Base-by-base conservation (phyloP, 2,888 invertebrate genomes). In the Lasioglossum figueresi region DNA sequence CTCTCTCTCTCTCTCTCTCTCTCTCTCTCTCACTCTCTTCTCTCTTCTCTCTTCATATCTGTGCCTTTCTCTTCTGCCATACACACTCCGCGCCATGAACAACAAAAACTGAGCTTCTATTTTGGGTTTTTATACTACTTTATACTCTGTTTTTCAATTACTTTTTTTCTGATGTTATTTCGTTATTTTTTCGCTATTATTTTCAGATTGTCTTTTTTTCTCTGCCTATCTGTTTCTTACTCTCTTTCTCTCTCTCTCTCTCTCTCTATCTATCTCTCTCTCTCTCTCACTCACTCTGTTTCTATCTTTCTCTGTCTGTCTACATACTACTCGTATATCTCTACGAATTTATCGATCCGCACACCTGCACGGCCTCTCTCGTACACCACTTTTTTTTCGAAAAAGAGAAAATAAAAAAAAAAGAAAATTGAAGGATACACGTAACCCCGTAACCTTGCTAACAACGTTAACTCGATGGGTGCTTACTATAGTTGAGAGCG, bases 341-440 rank as follows among this genome's bases (percentile, higher is more conserved):
- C 45, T 73, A 63, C 71, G 76, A 70, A 73, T 66, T 77, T 70
- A 66, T 82, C 86, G 75, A 79, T 79, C 68, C 70, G 52, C 40
- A 89, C 56, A 91, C 93, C 92, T 91, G 93, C 93, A 93, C 92
- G 93, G 93, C 93, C 93, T 92, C 81, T 90, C 71, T 81, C 37
- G 37, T 68, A 68, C 37, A 89, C 88, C 86, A 63, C 31, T 27
- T 63, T 75, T 59, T 77, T 83, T 82, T 80, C n/a, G 66, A 70
- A 68, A 37, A 37, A 34, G 10, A 37, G 37, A 37, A 68, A 23
- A 37, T 34, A 37, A 19, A 34, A 68, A 34, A 66, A 34, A 66
- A 66, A 66, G 19, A 23, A 66, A 63, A 63, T 34, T 19, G 63
- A n/a, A 63, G 63, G 63, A 68, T 83, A 85, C 80, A 83, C 80